Conservation (phyloP, 2,888 invertebrate species). For the Ennomos quercinarius region DNA sequence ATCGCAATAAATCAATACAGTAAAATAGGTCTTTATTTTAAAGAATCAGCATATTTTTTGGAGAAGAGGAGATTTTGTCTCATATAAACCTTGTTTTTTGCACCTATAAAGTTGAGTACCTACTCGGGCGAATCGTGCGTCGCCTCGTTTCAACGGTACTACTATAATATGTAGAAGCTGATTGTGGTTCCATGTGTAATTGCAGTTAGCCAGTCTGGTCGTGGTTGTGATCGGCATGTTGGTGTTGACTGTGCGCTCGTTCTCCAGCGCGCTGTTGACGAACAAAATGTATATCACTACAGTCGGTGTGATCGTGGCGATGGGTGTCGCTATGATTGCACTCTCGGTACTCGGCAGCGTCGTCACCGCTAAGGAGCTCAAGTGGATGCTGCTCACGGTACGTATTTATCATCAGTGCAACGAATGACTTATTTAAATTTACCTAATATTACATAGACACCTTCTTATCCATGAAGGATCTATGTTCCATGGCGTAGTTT, state of each 20-base stretch:
- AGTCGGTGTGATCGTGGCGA: slow-evolving; percentile 92
- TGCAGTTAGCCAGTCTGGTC: slow-evolving; percentile 91
- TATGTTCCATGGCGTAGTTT: too few species aligned
- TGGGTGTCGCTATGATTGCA: slow-evolving; percentile 92
- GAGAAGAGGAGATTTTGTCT: too few species aligned
- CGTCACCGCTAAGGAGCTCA: slow-evolving; percentile 96
- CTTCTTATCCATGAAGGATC: too few species aligned
- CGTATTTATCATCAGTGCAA: slow-evolving; percentile 53
- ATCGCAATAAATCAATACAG: too few species aligned
- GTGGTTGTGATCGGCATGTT: slow-evolving; percentile 93
- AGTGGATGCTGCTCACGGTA: slow-evolving; percentile 96
- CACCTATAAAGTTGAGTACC: too few species aligned
- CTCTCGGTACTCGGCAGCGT: slow-evolving; percentile 96
- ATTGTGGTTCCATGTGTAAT: slow-evolving; percentile 30
- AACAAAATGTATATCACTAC: slow-evolving; percentile 95
- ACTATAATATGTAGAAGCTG: not conserved
- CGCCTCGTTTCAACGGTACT: too few species aligned
- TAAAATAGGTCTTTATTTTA: too few species aligned
- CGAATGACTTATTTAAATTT: not conserved
- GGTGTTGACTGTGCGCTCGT: slow-evolving; percentile 93
- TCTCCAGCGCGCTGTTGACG: slow-evolving; percentile 93
- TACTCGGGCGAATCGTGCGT: too few species aligned
- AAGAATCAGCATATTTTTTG: too few species aligned
- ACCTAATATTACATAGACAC: too few species aligned
- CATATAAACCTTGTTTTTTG: too few species aligned